Conservation (phyloP, 1,140 invertebrate species). For the Epicauta chinensis region DNA sequence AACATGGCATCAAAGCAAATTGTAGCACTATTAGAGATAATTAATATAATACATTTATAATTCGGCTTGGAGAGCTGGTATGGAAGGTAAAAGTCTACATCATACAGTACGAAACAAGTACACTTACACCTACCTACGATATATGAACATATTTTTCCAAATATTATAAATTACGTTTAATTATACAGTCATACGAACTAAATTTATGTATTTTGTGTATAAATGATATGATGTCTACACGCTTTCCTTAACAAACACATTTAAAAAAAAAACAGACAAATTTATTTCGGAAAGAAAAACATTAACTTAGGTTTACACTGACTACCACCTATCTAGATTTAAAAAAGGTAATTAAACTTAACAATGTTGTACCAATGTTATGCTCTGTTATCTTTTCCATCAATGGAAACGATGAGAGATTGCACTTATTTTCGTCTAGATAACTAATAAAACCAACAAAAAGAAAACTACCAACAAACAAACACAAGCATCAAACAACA, state of each 20-base stretch:
- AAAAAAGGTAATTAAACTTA: conserved; percentile 18
- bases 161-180: conserved; percentile 27
- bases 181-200: conserved; percentile 19
- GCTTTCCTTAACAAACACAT: conserved; percentile 2
- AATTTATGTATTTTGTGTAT: conserved; percentile 12
- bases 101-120: conserved; percentile 33
- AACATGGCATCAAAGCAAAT: conserved; percentile 43
- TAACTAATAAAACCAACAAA: conserved; percentile 10
- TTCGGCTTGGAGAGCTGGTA: conserved; percentile 37
- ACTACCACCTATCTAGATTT: not conserved
- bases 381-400: conserved; percentile 26
- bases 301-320: conserved; percentile 21
- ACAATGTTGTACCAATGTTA: conserved; percentile 31
- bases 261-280: conserved; percentile 2
- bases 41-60: conserved; percentile 37
- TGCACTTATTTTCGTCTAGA: conserved; percentile 20
- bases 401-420: conserved; percentile 18
- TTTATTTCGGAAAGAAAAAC: not conserved
- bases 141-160: conserved; percentile 29
- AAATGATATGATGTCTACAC: conserved; percentile 19
- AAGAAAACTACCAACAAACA: conserved; percentile 5
- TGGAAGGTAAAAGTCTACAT: conserved; percentile 27
- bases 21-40: conserved; percentile 38
- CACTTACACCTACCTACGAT: conserved; percentile 34
- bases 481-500: not conserved